phyloP scores from a whole-genome alignment of 1,140 invertebrate genomes.

The Hestina assimilis region DNA sequence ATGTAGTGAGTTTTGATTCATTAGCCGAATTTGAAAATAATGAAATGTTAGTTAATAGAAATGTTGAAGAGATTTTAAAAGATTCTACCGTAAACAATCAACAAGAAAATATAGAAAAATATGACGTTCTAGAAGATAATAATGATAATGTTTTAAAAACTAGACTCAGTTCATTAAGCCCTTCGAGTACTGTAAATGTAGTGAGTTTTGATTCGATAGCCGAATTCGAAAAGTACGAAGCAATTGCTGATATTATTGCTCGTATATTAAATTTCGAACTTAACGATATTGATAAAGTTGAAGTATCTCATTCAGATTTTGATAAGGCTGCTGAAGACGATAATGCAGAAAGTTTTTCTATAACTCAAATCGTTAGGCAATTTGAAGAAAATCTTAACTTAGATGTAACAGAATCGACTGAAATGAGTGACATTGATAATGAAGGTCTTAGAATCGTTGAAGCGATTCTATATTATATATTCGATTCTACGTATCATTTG shows the following conservation, averaged over 20 bases:
- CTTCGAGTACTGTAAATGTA: constrained; percentile 34
- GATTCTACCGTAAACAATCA: no score
- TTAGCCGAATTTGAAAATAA: neutral
- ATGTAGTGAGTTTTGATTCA: no score
- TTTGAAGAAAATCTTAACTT: constrained; percentile 41
- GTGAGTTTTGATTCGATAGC: constrained; percentile 56
- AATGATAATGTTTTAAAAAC: neutral
- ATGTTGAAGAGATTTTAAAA: no score
- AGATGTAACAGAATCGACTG: constrained; percentile 42
- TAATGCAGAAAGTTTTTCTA: constrained; percentile 48
- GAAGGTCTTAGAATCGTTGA: constrained; percentile 45
- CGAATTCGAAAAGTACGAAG: constrained; percentile 68
- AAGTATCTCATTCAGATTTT: constrained; percentile 1
- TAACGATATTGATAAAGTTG: neutral
- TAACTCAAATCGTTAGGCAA: constrained; percentile 51
- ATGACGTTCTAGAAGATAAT: no score
- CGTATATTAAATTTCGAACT: constrained; percentile 40
- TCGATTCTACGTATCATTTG: constrained; percentile 45
- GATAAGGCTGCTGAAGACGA: constrained; percentile 4
- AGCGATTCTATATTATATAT: constrained; percentile 55
- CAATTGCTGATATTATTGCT: constrained; percentile 48
- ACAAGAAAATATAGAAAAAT: no score
- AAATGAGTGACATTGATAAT: constrained; percentile 41
- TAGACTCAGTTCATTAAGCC: constrained; percentile 25
- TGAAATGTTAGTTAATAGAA: no score